Base-by-base conservation (phyloP, 2,888 invertebrate species). In the Busseola fusca region DNA sequence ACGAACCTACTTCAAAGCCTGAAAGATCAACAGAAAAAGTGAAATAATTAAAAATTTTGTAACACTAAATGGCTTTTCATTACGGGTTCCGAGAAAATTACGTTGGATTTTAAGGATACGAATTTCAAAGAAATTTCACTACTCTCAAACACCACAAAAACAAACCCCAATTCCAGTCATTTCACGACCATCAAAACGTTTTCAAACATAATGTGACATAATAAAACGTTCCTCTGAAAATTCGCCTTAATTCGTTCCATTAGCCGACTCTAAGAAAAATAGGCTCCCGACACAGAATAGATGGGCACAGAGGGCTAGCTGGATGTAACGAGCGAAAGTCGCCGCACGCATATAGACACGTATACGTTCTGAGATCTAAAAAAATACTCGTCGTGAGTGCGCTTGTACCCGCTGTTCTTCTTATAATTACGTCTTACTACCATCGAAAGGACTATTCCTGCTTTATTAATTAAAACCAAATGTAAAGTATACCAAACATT, bases 231-330 rank as follows among this genome's bases (percentile, higher is more conserved):
- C 48, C 65, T 45, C 25, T 60, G 45, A 62, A 74, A 78, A 80
- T 72, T 68, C 58, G 63, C 65, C 72, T 67, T 71, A 82, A 84
- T 80, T 80, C 72, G 64, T 83, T 80, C 81, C 83, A 84, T 84
- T 84, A 76, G 68, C 40, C 37, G 27, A 42, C 48, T 52, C 52
- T 56, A 72, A 78, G 73, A 70, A 81, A 76, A 74, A 73, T 71
- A 78, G 42, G 58, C 63, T 10, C 3, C 9, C n/a, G 16, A 0
- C 30, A 69, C 12, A 10, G 18, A 56, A 27, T 42, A 14, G 10
- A 0, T 21, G 6, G 5, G 0, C 27, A n/a, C 77, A 74, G 70
- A 74, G 77, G 10, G n/a, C 7, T 6, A 0, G 16, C 4, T 69
- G 1, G 1, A 12, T 21, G 48, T 1, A 59, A 18, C 0, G 25